Base-by-base conservation (phyloP, 2,113 vertebrate species). In the Tupaia chinensis region DNA sequence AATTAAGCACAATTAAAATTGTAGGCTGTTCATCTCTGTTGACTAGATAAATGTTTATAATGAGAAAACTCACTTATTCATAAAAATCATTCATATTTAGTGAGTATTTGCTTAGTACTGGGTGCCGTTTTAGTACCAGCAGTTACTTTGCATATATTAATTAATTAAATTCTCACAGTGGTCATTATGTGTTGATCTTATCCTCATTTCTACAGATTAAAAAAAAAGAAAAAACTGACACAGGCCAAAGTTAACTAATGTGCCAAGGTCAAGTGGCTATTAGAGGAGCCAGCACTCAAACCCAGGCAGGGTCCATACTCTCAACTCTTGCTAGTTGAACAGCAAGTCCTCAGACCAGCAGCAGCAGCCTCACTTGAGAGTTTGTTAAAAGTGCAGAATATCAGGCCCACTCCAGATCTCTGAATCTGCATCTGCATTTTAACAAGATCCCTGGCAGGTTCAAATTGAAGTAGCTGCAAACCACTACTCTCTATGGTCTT, bases 1-100 rank as follows among this genome's bases (percentile, higher is more conserved):
- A 98, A 96, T 98, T 98, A 96, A 98, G 92, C 88, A 94, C 86
- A 94, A 97, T 98, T 98, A 97, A 98, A 97, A 96, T 96, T 95
- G 94, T 96, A 56, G 96, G 86, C 94, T 97, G 54, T 94, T 97
- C 90, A 96, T 97, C 91, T 97, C 60, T 97, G 20, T 97, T 97
- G 93, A 95, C 84, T 96, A 86, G 94, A 82, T 97, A 83, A 97
- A 98, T 91, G 78, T 97, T 95, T 95, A 92, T 97, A 94, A 97
- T 95, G 92, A 97, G 93, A 97, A 97, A 65, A 20, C 69, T 97
- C 85, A 97, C 89, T 97, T 97, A 96, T 93, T 79, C 58, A 61
- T 44, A 76, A 87, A 89, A 25, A 65, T 74, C 19, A 44, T 53
- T 63, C 68, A n/a, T 70, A 27, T 90, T 78, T 65, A 53, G 60